Base-by-base conservation (phyloP, 1,140 invertebrate genomes). In the Drosophila trapezifrons region DNA sequence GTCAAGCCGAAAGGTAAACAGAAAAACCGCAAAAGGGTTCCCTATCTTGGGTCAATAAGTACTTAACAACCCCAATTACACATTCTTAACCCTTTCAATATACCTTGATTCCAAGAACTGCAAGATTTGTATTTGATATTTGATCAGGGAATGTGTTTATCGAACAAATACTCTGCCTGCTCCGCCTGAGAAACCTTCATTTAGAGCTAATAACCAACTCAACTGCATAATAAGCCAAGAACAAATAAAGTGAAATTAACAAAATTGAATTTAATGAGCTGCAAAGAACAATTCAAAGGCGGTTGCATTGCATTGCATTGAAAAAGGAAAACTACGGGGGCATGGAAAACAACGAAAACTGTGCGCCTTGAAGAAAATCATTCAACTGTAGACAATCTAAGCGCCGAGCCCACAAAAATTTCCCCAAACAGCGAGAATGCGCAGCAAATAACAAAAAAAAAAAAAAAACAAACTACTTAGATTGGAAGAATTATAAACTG, bases 361-460 rank as follows among this genome's bases (percentile, higher is more conserved):
- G 72, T 71, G 79, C 72, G 83, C 83, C 83, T 86, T 86, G 84
- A 87, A 60, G 83, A 89, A 89, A 86, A 79, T 69, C 83, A 87
- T 83, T 86, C 83, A 86, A 80, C 66, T 87, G 84, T 87, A 70
- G 63, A 89, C 54, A 78, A 76, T 49, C 42, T 57, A 56, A 64
- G 62, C 78, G 80, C 76, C 80, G 38, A 80, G 66, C 80, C 80
- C 80, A 83, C 77, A 64, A 62, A 49, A 63, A 22, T 57, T 38
- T 35, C 67, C 54, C 70, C 45, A 54, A 40, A 37, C 37, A 47
- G 51, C 6, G 43, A 25, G 51, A 67, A 57, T 49, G 54, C 67
- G 38, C 67, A 42, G 37, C 32, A 62, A 35, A 84, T 2, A 70
- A 43, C n/a, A 60, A 69, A 35, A 60, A 43, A 37, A 73, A 38